Percentiles rank a stretch among this genome's conserved stretches.
These are phyloP conservation scores for Coenonympha glycerion DNA, from an alignment of 2,888 invertebrate genomes.

Conservation along the genomic window DNA sequence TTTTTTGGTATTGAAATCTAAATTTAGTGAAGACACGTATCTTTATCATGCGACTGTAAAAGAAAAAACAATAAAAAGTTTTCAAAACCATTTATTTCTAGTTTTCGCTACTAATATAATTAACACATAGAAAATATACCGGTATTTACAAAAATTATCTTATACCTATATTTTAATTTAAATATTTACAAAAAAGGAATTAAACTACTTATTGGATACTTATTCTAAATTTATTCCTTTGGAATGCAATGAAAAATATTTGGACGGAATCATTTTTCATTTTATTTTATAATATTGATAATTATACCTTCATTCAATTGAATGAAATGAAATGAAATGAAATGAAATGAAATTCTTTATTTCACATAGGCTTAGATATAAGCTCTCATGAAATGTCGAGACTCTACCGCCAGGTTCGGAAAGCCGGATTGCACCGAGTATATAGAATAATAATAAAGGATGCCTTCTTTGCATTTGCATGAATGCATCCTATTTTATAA, in stretches of 20 bases:
- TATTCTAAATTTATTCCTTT: conserved; percentile 58
- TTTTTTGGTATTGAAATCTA: too few relatives aligned
- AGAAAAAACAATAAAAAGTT: background rate
- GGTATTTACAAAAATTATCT: conserved; percentile 5
- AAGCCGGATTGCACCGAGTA: too few relatives aligned
- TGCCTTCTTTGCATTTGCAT: too few relatives aligned
- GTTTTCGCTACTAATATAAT: conserved; percentile 5
- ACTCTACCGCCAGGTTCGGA: too few relatives aligned
- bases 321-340: too few relatives aligned
- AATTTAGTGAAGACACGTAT: too few relatives aligned
- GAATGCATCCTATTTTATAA: too few relatives aligned
- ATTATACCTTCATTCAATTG: conserved; percentile 17
- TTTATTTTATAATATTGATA: conserved; percentile 12
- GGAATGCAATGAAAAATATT: conserved; percentile 61
- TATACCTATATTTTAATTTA: background rate
- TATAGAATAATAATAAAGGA: too few relatives aligned
- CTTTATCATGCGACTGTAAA: too few relatives aligned
- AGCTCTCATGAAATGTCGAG: too few relatives aligned
- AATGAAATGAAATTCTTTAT: too few relatives aligned
- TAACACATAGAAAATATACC: background rate
- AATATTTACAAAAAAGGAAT: conserved; percentile 27
- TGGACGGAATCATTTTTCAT: conserved; percentile 58
- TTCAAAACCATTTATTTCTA: conserved; percentile 8
- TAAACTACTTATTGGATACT: conserved; percentile 6
- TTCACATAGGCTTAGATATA: too few relatives aligned